phyloP scores from a whole-genome alignment of 2,888 invertebrate genomes.

The Atherix ibis region DNA sequence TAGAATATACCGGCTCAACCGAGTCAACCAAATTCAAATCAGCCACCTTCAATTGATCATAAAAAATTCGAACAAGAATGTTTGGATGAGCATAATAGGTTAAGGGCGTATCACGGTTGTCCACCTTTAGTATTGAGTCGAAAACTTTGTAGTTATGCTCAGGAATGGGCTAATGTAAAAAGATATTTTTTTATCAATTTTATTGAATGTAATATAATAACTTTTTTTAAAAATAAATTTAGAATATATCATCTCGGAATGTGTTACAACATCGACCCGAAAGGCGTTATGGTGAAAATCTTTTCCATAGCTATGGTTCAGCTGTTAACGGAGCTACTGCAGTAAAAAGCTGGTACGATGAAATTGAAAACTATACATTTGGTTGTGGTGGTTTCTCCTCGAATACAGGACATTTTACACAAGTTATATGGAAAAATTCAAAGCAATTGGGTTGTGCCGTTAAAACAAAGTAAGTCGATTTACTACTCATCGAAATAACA shows the following conservation, averaged over 20 bases:
- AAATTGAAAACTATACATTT: conserved; percentile 48
- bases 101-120: conserved; percentile 51
- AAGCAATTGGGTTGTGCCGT: conserved; percentile 58
- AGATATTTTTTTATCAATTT: not conserved
- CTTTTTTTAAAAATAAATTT: not conserved
- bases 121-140: conserved; percentile 47
- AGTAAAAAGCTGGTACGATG: conserved; percentile 62
- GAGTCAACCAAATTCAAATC: too few relatives aligned
- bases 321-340: conserved; percentile 48
- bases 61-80: conserved; percentile 14
- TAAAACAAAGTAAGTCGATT: conserved; percentile 32
- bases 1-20: too few relatives aligned
- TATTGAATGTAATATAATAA: not conserved
- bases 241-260: conserved; percentile 42
- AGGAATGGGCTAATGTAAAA: conserved; percentile 52
- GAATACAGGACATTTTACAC: conserved; percentile 61
- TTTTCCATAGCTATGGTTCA: conserved; percentile 58
- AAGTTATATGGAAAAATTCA: conserved; percentile 60
- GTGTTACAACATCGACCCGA: conserved; percentile 54
- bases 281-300: conserved; percentile 62
- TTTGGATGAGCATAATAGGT: conserved; percentile 44
- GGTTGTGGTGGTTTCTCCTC: conserved; percentile 42
- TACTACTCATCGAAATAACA: too few relatives aligned
- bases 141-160: conserved; percentile 47
- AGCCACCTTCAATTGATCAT: too few relatives aligned